phyloP scores from a whole-genome alignment of 1,140 invertebrate species.

The Copidosoma floridanum region DNA sequence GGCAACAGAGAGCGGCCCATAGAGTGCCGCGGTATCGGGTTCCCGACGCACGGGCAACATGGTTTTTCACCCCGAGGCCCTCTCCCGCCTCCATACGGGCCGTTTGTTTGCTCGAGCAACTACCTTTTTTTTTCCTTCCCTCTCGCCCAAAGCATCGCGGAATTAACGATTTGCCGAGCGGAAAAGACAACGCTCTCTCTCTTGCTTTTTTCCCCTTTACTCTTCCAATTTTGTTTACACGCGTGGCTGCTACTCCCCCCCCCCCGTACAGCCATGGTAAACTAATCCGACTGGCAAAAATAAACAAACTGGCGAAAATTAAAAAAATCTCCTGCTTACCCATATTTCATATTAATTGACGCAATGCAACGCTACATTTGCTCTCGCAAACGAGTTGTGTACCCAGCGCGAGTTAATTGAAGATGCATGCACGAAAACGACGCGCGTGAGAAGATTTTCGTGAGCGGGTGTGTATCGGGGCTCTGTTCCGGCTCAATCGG shows the following conservation, averaged over 20 bases:
- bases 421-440: too few species aligned
- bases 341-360: constrained; percentile 6
- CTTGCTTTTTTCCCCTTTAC: neutral
- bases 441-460: too few species aligned
- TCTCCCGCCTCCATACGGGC: neutral
- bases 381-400: too few species aligned
- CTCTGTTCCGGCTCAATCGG: constrained; percentile 12
- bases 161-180: neutral
- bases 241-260: neutral
- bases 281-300: neutral
- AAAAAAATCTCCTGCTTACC: too few species aligned
- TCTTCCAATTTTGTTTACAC: too few species aligned
- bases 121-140: too few species aligned
- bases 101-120: neutral
- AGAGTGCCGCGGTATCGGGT: neutral
- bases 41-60: neutral
- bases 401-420: too few species aligned
- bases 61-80: neutral
- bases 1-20: neutral
- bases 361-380: too few species aligned
- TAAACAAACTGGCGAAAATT: neutral
- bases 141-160: neutral
- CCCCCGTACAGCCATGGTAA: neutral
- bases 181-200: neutral
- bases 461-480: too few species aligned